These are phyloP conservation scores for Bicyclus anynana DNA, from an alignment of 1,140 invertebrate genomes.

Conservation along the genomic window DNA sequence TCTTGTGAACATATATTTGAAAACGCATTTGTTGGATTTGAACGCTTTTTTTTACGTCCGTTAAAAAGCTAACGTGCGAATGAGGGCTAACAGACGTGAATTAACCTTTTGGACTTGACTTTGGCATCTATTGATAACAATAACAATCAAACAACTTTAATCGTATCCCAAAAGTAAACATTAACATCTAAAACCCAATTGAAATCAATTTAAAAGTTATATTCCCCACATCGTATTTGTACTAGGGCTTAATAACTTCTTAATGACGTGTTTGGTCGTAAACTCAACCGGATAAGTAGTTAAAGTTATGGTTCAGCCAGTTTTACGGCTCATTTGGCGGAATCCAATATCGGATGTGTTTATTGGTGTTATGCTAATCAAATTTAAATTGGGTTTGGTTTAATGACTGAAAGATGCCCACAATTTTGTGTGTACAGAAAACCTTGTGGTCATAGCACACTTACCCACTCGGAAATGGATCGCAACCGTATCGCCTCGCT, in stretches of 20 bases:
- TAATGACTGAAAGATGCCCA: too few species aligned
- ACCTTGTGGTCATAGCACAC: too few species aligned
- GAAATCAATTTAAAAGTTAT: conserved; percentile 3
- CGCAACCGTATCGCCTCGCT: too few species aligned
- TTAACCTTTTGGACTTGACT: too few species aligned
- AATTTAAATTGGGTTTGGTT: neutral
- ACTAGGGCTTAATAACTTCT: conserved; percentile 5
- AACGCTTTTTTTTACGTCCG: too few species aligned
- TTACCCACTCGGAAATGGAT: too few species aligned
- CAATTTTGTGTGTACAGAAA: too few species aligned
- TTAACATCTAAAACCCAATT: neutral
- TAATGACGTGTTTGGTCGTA: conserved; percentile 8
- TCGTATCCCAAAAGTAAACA: neutral
- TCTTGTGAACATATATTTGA: too few species aligned
- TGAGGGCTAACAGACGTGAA: too few species aligned
- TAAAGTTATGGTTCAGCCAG: conserved; percentile 9
- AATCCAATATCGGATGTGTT: conserved; percentile 5
- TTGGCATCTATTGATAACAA: neutral
- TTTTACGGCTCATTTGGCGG: conserved; percentile 7
- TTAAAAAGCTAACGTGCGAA: too few species aligned
- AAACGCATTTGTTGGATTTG: too few species aligned
- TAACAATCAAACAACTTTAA: neutral
- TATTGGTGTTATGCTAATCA: conserved; percentile 2
- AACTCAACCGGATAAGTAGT: conserved; percentile 7
- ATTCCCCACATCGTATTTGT: neutral